Conservation (phyloP, 2,113 vertebrate species). For the Sarotherodon lohbergeri region DNA sequence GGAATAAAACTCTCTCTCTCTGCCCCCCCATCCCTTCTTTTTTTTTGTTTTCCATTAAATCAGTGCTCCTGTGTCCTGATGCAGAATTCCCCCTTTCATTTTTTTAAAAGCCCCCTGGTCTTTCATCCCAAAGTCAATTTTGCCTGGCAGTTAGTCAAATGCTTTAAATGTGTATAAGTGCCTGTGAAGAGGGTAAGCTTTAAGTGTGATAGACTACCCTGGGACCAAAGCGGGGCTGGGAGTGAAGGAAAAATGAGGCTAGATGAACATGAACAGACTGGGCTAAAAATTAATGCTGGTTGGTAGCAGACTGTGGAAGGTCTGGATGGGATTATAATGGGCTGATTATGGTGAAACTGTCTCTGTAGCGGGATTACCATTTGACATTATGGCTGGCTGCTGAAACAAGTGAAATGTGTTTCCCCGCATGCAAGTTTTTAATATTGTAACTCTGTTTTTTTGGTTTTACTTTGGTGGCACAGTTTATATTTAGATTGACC, state of each 20-base stretch:
- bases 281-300: conserved; percentile 16
- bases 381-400: background rate
- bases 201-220: conserved; percentile 45
- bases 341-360: conserved; percentile 30
- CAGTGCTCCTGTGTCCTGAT: conserved; percentile 40
- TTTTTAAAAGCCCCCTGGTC: conserved; percentile 51
- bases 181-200: conserved; percentile 39
- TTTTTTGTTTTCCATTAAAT: conserved; percentile 45
- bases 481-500: conserved; percentile 11
- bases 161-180: conserved; percentile 65
- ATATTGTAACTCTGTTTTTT: background rate
- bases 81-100: conserved; percentile 49
- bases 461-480: background rate
- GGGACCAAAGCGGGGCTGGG: conserved; percentile 34
- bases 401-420: background rate
- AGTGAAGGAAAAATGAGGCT: conserved; percentile 22
- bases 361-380: conserved; percentile 18
- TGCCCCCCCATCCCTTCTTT: background rate
- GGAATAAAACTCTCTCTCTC: background rate
- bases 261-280: conserved; percentile 33
- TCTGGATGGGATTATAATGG: conserved; percentile 54
- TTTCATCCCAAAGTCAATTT: conserved; percentile 57
- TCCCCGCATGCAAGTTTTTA: background rate
- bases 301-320: conserved; percentile 18
- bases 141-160: conserved; percentile 52